Base-by-base conservation (phyloP, 2,113 vertebrate species). In the Delphinus delphis region DNA sequence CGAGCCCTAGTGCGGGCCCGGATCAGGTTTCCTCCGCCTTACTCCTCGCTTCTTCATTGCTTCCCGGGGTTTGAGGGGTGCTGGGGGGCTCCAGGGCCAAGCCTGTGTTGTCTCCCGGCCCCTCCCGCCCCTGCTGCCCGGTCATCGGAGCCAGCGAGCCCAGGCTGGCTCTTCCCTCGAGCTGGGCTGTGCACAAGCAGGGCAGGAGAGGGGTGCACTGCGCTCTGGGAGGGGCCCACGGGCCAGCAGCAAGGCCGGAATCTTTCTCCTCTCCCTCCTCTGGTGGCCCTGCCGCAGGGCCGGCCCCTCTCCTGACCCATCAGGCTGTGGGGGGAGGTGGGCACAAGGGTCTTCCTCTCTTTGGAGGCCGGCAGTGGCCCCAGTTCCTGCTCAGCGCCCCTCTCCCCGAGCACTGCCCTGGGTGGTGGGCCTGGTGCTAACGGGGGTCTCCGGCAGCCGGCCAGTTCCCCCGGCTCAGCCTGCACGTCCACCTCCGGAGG, bases 381-480 rank as follows among this genome's bases (percentile, higher is more conserved):
- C 6, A 6, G 18, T 28, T 2, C 36, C 63, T 2, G 3, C 74
- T 26, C 25, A 0, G 11, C 2, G 12, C 33, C 10, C 50, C 26
- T 1, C 1, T 2, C 17, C 47, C 17, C 0, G 0, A 31, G 67
- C 2, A 33, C 38, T 0, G 0, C 2, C 6, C 17, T 1, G 20
- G 0, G 44, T 15, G 68, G 47, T 2, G 28, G 55, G 25, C 2
- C 0, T 8, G 62, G 13, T 3, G 87, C 55, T 89, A 47, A 83
- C 0, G 0, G 25, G 13, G 55, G 18, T 12, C 58, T 47, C 53
- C 67, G 28, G 2, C 98, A 99, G 99, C 99, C 13, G 99, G 99
- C 33, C 99, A 99, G 92, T 99, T 99, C 97, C 99, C 99, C 2
- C 98, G 99, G 47, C 99, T 99, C 94, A 99, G 99, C 85, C 99